These are phyloP conservation scores for Hirudinaria manillensis DNA, from an alignment of 2,888 invertebrate genomes.

Conservation along the genomic window DNA sequence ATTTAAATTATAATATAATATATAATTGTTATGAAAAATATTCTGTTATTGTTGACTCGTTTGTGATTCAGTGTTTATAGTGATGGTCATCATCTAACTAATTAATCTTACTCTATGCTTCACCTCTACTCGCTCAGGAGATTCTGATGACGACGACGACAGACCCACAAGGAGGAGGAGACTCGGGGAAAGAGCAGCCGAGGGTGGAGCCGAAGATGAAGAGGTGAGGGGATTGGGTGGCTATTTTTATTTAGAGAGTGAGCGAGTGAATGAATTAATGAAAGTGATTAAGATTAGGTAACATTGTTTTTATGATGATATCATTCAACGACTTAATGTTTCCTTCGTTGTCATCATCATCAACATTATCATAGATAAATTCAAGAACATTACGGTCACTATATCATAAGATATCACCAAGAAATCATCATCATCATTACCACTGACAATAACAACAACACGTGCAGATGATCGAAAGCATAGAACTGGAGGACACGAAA, in stretches of 20 bases:
- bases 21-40: background rate
- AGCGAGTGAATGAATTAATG: background rate
- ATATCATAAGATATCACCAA: no score
- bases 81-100: background rate
- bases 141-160: constrained; percentile 72
- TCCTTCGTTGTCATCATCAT: background rate
- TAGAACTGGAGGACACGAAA: constrained; percentile 94
- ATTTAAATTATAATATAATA: background rate
- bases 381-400: background rate
- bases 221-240: constrained; percentile 19
- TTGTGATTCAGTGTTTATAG: background rate
- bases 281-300: background rate
- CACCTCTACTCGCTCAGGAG: constrained; percentile 59
- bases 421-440: background rate
- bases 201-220: constrained; percentile 68
- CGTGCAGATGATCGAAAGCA: constrained; percentile 75
- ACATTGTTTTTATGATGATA: background rate
- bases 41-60: background rate
- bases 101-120: background rate
- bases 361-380: background rate
- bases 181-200: constrained; percentile 80
- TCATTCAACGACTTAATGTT: background rate
- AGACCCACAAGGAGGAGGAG: constrained; percentile 63
- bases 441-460: background rate
- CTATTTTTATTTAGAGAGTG: background rate